Evolutionary conservation across 2,888 invertebrate genomes (phyloP).

Genomic region (Thysanoteuthis rhombus): DNA sequence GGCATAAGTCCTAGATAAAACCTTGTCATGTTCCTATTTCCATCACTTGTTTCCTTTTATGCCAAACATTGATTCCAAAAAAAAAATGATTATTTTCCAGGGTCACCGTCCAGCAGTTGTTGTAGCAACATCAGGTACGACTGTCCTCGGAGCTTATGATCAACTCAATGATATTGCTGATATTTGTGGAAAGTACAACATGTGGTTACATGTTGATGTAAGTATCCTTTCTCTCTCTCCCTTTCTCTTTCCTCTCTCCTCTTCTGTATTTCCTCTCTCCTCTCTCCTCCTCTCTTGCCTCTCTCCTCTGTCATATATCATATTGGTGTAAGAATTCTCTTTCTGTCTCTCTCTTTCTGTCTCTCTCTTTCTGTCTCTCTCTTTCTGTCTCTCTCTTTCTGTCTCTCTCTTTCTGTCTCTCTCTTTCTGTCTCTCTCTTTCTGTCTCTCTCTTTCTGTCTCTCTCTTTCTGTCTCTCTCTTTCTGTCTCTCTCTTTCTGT

Average conservation of each 20-base stretch:
- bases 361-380: too few relatives aligned
- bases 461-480: neutral
- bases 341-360: too few relatives aligned
- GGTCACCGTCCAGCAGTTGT: slow-evolving; percentile 76
- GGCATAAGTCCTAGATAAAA: too few relatives aligned
- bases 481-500: neutral
- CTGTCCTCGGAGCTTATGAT: slow-evolving; percentile 89
- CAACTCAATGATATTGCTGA: slow-evolving; percentile 80
- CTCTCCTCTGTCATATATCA: too few relatives aligned
- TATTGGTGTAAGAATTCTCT: too few relatives aligned
- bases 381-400: too few relatives aligned
- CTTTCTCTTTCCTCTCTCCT: neutral
- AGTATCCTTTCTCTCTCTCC: slow-evolving; percentile 72
- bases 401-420: too few relatives aligned
- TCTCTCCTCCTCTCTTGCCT: neutral
- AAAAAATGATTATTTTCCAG: slow-evolving; percentile 36
- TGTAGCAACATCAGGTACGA: slow-evolving; percentile 75
- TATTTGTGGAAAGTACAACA: slow-evolving; percentile 78
- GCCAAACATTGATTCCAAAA: too few relatives aligned
- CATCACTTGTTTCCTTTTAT: too few relatives aligned
- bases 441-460: too few relatives aligned
- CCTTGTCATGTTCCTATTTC: too few relatives aligned
- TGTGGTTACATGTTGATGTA: slow-evolving; percentile 89
- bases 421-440: too few relatives aligned
- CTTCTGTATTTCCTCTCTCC: neutral